phyloP scores from a whole-genome alignment of 2,797 vertebrate genomes.

The Craterocephalus amniculus region DNA sequence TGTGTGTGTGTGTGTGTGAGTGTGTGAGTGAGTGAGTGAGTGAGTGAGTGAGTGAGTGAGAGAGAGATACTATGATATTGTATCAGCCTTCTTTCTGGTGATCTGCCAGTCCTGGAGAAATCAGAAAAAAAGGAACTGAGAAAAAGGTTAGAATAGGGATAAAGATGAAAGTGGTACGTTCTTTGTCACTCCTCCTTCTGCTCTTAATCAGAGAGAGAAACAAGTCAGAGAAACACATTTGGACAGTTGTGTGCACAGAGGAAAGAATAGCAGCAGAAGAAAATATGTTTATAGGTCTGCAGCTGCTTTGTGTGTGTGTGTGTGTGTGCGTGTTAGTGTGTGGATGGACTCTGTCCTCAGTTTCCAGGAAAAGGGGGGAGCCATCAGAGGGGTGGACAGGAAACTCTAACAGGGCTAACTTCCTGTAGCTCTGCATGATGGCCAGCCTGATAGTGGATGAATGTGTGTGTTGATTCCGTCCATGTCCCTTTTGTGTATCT shows the following conservation, averaged over 20 bases:
- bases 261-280: slow-evolving; percentile 37
- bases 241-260: slow-evolving; percentile 29
- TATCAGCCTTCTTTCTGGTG: slow-evolving; percentile 11
- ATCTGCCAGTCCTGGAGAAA: slow-evolving; percentile 3
- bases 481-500: slow-evolving; percentile 39
- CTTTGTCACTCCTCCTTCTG: slow-evolving; percentile 24
- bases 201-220: slow-evolving; percentile 14
- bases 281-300: slow-evolving; percentile 42
- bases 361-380: slow-evolving; percentile 84
- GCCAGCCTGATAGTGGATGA: slow-evolving; percentile 71
- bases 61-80: slow-evolving; percentile 18
- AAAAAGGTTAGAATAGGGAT: slow-evolving; percentile 5
- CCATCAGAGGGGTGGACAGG: slow-evolving; percentile 81
- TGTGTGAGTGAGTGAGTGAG: not conserved
- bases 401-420: slow-evolving; percentile 81
- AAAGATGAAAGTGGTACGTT: slow-evolving; percentile 11
- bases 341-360: slow-evolving; percentile 66
- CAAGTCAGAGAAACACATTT: slow-evolving; percentile 14
- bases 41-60: not conserved
- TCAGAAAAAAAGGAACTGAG: slow-evolving; percentile 1
- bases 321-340: slow-evolving; percentile 21
- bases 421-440: slow-evolving; percentile 86
- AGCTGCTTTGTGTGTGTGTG: slow-evolving; percentile 47
- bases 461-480: slow-evolving; percentile 35
- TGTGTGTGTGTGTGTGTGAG: slow-evolving; percentile 9